Evolutionary conservation across 2,888 invertebrate species (phyloP).

Genomic region (Rhagium mordax): DNA sequence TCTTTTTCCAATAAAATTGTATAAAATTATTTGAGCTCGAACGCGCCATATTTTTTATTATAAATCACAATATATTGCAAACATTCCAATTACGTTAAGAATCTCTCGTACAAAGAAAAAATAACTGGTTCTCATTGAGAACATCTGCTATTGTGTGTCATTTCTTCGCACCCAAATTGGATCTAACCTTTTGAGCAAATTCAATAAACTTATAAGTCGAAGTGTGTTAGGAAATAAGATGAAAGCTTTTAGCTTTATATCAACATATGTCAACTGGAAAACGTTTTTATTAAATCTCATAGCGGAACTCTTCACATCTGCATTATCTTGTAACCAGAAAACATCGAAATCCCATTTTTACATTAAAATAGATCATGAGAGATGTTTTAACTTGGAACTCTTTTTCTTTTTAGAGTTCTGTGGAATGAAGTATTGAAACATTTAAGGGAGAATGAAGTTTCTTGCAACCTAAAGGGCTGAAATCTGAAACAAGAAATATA

Average conservation of each 20-base stretch:
- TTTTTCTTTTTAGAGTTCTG: slow-evolving; percentile 3
- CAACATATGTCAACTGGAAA: slow-evolving; percentile 59
- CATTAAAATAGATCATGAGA: slow-evolving; percentile 62
- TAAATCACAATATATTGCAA: background rate
- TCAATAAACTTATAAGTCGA: slow-evolving; percentile 56
- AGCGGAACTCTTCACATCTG: slow-evolving; percentile 50
- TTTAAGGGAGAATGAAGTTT: slow-evolving; percentile 6
- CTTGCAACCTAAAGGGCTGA: slow-evolving; percentile 4
- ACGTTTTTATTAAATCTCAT: slow-evolving; percentile 58
- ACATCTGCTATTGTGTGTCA: slow-evolving; percentile 48
- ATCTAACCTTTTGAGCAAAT: slow-evolving; percentile 55
- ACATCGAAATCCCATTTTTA: slow-evolving; percentile 65
- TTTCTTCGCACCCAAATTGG: slow-evolving; percentile 51
- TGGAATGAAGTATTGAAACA: slow-evolving; percentile 6
- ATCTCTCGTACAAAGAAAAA: slow-evolving; percentile 18
- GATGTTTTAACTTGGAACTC: slow-evolving; percentile 16
- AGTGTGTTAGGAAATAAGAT: slow-evolving; percentile 56
- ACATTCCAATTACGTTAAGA: slow-evolving; percentile 19
- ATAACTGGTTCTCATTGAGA: slow-evolving; percentile 26
- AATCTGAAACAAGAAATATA: slow-evolving; percentile 19
- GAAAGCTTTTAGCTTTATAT: slow-evolving; percentile 60
- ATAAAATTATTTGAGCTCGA: background rate
- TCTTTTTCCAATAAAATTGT: background rate
- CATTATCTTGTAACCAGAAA: slow-evolving; percentile 57
- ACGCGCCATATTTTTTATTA: background rate